Evolutionary conservation across 1,140 invertebrate genomes (phyloP).

Genomic region (Halictus rubicundus): DNA sequence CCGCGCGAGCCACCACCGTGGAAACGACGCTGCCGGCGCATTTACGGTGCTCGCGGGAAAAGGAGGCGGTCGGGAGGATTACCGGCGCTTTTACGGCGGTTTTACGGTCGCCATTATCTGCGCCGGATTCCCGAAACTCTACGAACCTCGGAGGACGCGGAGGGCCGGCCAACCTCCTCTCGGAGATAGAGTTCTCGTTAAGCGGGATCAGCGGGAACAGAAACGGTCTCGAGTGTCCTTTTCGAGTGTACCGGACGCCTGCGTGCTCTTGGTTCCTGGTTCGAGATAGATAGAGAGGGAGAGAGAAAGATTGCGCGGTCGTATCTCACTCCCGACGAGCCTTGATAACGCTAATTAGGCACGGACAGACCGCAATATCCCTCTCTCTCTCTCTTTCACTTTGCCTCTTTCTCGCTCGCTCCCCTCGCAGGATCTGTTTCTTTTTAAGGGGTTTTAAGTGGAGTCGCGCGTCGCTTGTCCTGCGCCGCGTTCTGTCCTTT

Average conservation of each 20-base stretch:
- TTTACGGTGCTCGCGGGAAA: slow-evolving; percentile 64
- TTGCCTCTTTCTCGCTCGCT: neutral
- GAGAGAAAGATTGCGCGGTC: neutral
- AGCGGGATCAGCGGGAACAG: slow-evolving; percentile 11
- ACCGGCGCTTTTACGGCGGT: slow-evolving; percentile 58
- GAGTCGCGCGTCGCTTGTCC: slow-evolving; percentile 26
- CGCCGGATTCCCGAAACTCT: slow-evolving; percentile 64
- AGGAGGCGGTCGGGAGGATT: slow-evolving; percentile 44
- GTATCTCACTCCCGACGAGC: slow-evolving; percentile 4
- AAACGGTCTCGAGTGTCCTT: slow-evolving; percentile 16
- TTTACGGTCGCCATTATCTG: slow-evolving; percentile 63
- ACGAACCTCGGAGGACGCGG: slow-evolving; percentile 43
- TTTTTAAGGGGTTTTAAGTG: slow-evolving; percentile 41
- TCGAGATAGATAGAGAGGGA: slow-evolving; percentile 11
- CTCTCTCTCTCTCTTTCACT: neutral
- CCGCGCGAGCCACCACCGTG: slow-evolving; percentile 26
- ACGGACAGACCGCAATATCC: slow-evolving; percentile 14
- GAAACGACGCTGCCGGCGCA: slow-evolving; percentile 65
- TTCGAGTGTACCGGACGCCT: neutral
- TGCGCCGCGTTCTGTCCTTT: slow-evolving; percentile 7
- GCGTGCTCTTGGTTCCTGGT: slow-evolving; percentile 1
- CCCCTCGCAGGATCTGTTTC: slow-evolving; percentile 2
- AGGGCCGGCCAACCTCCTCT: neutral
- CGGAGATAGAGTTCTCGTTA: slow-evolving; percentile 43
- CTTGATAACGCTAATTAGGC: slow-evolving; percentile 61